Percentiles rank a stretch among this genome's conserved stretches.
Conservation (phyloP, 2,888 invertebrate genomes). For the Dryobotodes eremita region DNA sequence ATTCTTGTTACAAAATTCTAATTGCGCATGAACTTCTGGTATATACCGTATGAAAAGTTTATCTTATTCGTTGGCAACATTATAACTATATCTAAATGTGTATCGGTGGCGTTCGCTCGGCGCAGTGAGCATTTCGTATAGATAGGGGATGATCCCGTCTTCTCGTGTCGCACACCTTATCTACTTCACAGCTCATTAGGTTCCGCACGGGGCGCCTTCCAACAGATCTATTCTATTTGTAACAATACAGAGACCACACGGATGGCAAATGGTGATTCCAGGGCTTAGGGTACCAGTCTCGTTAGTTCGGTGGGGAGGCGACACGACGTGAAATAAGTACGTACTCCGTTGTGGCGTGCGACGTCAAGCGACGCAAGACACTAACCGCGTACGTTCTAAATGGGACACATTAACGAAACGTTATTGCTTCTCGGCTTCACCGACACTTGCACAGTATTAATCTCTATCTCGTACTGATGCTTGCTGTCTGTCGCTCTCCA, state of each 20-base stretch:
- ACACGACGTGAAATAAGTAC: conserved; percentile 80
- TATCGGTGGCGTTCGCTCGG: conserved; percentile 74
- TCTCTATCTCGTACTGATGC: conserved; percentile 83
- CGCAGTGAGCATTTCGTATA: conserved; percentile 82
- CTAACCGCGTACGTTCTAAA: conserved; percentile 87
- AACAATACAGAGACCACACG: conserved; percentile 87
- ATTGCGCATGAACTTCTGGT: conserved; percentile 36
- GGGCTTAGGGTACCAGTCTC: conserved; percentile 83
- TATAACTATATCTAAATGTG: conserved; percentile 71
- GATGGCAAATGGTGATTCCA: conserved; percentile 86
- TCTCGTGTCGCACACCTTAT: conserved; percentile 88
- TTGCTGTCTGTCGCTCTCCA: conserved; percentile 74
- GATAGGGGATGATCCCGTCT: conserved; percentile 87
- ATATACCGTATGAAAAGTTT: conserved; percentile 63
- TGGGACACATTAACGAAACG: conserved; percentile 88
- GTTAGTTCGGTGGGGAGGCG: conserved; percentile 76
- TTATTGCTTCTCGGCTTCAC: conserved; percentile 87
- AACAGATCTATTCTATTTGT: conserved; percentile 87
- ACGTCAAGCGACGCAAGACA: conserved; percentile 83
- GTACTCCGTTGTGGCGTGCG: conserved; percentile 76
- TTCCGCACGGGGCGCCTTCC: conserved; percentile 82
- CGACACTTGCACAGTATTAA: conserved; percentile 87
- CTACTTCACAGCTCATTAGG: conserved; percentile 91
- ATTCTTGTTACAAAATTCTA: conserved; percentile 48
- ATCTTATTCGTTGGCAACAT: conserved; percentile 70